Evolutionary conservation across 2,888 invertebrate genomes (phyloP), one percentile per base, ranked within the genome.

Genomic region (Dilophus febrilis): DNA sequence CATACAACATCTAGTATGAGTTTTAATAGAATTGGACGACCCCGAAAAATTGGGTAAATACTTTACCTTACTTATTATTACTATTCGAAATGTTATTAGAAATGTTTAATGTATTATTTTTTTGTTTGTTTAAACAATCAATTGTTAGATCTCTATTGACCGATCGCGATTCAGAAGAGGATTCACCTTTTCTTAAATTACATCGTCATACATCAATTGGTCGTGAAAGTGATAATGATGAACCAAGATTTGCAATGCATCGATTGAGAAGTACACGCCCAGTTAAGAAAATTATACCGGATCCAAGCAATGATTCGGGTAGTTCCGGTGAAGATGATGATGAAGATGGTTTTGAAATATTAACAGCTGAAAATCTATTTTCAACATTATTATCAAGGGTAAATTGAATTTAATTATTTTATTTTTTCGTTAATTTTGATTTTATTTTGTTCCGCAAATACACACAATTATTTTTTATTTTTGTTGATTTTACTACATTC

Each of bases 341-440:
- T 51, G 86, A 86, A 53, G 90, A 90, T 54, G 86, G 85, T 48
- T 90, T 90, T 66, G 88, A 90, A 57, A 75, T 87, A 50, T 72
- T 90, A 49, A 88, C 88, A 3, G 87, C 88, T 0, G 90, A 90
- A 65, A 86, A 86, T 58, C 68, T 90, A 39, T 90, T 90, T 65
- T 86, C 87, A 12, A 86, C 86, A 12, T 66, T 88, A 38, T 61
- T 88, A 47, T 83, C 86, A 49, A 69, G 87, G 63, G 87, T 87
- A 61, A 54, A n/a, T n/a, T 22, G 19, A 29, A 14, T n/a, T 34
- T 10, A 40, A 29, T n/a, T n/a, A n/a, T n/a, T n/a, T n/a, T n/a
- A n/a, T n/a, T n/a, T n/a, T n/a, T n/a, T n/a, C n/a, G n/a, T n/a
- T n/a, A n/a, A n/a, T n/a, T n/a, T n/a, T 35, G 27, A 8, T 8